phyloP scores from a whole-genome alignment of 2,888 invertebrate species.

The Patella caerulea region DNA sequence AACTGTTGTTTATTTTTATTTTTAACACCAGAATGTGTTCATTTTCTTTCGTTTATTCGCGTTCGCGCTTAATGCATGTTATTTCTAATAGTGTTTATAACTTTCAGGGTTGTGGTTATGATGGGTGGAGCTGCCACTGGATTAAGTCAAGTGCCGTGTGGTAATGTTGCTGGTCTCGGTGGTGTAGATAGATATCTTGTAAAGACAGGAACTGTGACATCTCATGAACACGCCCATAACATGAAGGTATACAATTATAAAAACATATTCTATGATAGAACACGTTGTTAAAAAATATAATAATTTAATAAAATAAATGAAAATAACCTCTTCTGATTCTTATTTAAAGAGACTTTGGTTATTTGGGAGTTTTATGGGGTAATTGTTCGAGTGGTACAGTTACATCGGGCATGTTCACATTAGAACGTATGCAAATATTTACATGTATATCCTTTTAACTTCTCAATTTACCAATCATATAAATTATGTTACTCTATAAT shows the following conservation, averaged over 20 bases:
- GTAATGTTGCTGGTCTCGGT: slow-evolving; percentile 99
- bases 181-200: slow-evolving; percentile 99
- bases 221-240: slow-evolving; percentile 99
- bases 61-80: not conserved
- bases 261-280: too few species aligned
- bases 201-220: slow-evolving; percentile 99
- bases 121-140: slow-evolving; percentile 99
- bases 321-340: not conserved
- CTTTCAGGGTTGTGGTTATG: slow-evolving; percentile 92
- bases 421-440: not conserved
- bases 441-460: not conserved
- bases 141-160: slow-evolving; percentile 98
- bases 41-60: not conserved
- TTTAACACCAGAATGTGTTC: too few species aligned
- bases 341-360: not conserved
- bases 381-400: too few species aligned
- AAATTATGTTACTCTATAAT: too few species aligned
- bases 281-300: not conserved
- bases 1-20: too few species aligned
- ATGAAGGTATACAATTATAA: slow-evolving; percentile 76
- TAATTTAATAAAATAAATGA: not conserved
- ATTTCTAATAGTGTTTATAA: not conserved
- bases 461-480: not conserved
- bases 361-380: too few species aligned
- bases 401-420: not conserved